Percentiles rank a stretch among this genome's conserved stretches.
Evolutionary conservation across 2,888 invertebrate species (phyloP).

Genomic region (Eurytoma adleriae): DNA sequence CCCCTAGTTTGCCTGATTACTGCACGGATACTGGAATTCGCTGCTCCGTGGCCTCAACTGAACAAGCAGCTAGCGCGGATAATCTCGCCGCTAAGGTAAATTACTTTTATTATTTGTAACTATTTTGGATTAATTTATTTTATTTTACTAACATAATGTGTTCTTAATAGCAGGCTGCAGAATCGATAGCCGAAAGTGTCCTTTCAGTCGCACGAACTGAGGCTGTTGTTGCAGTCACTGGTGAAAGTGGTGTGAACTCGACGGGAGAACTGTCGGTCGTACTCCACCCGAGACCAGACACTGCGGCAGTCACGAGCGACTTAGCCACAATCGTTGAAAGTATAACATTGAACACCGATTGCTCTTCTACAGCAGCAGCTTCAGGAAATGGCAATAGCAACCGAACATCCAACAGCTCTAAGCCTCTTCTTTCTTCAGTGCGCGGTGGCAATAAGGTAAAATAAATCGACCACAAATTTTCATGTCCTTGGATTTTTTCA

Average conservation of each 20-base stretch:
- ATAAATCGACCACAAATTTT: background rate
- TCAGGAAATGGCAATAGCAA: slow-evolving; percentile 81
- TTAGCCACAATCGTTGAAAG: slow-evolving; percentile 92
- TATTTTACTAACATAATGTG: slow-evolving; percentile 19
- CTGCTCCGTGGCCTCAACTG: slow-evolving; percentile 92
- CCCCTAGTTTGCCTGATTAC: slow-evolving; percentile 95
- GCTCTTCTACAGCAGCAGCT: slow-evolving; percentile 56
- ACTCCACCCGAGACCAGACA: slow-evolving; percentile 81
- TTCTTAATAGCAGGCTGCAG: slow-evolving; percentile 83
- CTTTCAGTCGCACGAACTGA: slow-evolving; percentile 85
- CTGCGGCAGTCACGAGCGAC: slow-evolving; percentile 80
- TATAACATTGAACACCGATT: slow-evolving; percentile 79
- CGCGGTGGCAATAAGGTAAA: slow-evolving; percentile 73
- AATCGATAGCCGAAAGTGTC: slow-evolving; percentile 91
- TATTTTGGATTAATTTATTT: background rate
- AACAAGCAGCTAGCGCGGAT: slow-evolving; percentile 96
- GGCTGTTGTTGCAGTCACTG: slow-evolving; percentile 80
- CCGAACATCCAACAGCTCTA: slow-evolving; percentile 75
- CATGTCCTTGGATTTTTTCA: background rate
- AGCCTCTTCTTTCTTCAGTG: slow-evolving; percentile 69
- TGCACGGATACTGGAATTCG: slow-evolving; percentile 84
- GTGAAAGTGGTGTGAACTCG: slow-evolving; percentile 78
- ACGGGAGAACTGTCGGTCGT: slow-evolving; percentile 79
- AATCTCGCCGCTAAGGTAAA: slow-evolving; percentile 87
- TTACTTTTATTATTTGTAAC: background rate